Evolutionary conservation across 2,797 vertebrate species (phyloP), one percentile per base, ranked within the genome.

Genomic region (Gymnothorax javanicus): DNA sequence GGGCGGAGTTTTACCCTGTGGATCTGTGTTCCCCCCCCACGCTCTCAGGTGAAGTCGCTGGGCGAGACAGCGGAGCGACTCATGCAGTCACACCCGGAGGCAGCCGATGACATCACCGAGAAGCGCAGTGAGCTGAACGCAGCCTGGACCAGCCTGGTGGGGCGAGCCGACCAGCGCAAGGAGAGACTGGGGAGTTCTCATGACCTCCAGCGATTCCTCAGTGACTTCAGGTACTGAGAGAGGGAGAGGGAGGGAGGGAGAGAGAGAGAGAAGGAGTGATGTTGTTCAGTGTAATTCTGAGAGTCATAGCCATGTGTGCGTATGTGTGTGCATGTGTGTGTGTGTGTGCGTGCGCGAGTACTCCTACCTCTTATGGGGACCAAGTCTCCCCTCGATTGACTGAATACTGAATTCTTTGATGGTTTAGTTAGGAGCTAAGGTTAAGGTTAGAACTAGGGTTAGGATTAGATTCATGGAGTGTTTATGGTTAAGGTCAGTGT

Each of bases 101-200:
- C 98, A 0, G 97, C 98, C 83, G 98, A 99, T 33, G 98, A 99
- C 90, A 97, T 99, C 83, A 96, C 99, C 88, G 99, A 99, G 87
- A 99, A 99, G 75, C 99, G 99, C 93, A 99, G 97, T 0, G 99
- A 99, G 93, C 89, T 99, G 83, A 98, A 99, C 92, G 97, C 98
- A 4, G 99, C 98, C 15, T 99, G 99, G 99, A 97, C 92, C 88
- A 98, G 98, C 89, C 94, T 99, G 87, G 98, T 99, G 0, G 98
- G 97, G 60, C 97, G 99, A 0, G 99, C 99, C 0, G 97, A 99
- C 93, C 97, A 98, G 85, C 98, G 98, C 92, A 99, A 99, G 85
- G 98, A 97, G 91, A 99, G 98, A 89, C 96, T 99, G 5, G 97
- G 97, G 2, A 98, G 98, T 91, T 99, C 98, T 13, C 98, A 99